Conservation (phyloP, 1,140 invertebrate genomes). For the Drosophila sp. region DNA sequence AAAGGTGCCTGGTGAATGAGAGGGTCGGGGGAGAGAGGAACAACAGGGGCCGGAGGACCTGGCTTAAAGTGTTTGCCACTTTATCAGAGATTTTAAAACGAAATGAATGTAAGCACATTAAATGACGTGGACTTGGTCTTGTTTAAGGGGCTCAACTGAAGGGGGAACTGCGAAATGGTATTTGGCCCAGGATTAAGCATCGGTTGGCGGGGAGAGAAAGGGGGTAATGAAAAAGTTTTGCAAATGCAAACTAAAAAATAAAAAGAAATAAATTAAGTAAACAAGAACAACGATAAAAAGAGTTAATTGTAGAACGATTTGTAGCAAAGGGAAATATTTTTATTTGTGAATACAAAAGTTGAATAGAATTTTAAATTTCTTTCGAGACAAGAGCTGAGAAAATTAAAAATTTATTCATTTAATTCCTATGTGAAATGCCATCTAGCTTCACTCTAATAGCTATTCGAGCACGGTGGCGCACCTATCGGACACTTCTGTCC, state of each 20-base stretch:
- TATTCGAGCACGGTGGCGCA: no score
- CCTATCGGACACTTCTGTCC: no score
- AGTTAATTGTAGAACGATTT: conserved; percentile 76
- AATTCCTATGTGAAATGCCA: no score
- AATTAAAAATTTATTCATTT: no score
- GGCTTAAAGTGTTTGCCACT: conserved; percentile 67
- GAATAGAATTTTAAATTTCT: conserved; percentile 11
- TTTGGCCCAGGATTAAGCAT: neutral
- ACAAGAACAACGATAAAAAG: conserved; percentile 43
- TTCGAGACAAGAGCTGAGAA: conserved; percentile 6
- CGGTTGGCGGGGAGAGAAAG: neutral
- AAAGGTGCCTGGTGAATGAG: neutral
- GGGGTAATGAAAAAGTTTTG: conserved; percentile 51
- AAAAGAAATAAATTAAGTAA: conserved; percentile 3
- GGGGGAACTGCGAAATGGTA: conserved; percentile 16
- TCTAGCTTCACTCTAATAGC: no score
- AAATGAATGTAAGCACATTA: conserved; percentile 79
- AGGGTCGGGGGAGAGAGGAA: neutral
- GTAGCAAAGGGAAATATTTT: conserved; percentile 41
- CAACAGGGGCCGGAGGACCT: neutral
- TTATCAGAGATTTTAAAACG: conserved; percentile 76
- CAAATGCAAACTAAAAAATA: conserved; percentile 48
- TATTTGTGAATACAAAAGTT: neutral
- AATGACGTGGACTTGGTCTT: conserved; percentile 53
- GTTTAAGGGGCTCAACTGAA: conserved; percentile 50